phyloP scores from a whole-genome alignment of 2,888 invertebrate species.

The Idaea biselata region DNA sequence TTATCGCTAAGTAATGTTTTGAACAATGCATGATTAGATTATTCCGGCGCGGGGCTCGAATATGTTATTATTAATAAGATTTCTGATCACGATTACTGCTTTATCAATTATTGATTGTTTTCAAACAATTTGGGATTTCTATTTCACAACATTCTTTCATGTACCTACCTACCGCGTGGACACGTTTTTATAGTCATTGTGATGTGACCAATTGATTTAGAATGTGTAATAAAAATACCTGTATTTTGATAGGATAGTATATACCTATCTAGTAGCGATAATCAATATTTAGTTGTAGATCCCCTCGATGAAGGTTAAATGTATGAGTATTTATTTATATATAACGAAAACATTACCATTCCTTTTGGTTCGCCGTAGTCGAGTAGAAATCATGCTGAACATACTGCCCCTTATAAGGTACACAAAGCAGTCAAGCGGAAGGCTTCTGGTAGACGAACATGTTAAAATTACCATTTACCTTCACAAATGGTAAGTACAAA shows the following conservation, averaged over 20 bases:
- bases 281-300: neutral
- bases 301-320: neutral
- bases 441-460: no score
- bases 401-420: no score
- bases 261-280: no score
- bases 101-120: constrained; percentile 4
- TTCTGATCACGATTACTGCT: neutral
- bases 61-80: neutral
- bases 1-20: neutral
- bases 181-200: neutral
- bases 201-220: neutral
- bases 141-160: neutral
- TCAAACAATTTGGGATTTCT: neutral
- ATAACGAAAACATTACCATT: neutral
- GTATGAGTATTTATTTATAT: neutral
- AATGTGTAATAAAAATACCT: no score
- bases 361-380: neutral
- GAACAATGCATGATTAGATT: neutral
- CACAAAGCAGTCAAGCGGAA: no score
- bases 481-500: no score
- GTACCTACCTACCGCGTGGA: neutral
- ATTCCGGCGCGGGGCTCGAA: neutral
- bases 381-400: no score
- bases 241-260: no score
- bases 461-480: no score